Conservation (phyloP, 2,888 invertebrate species). For the Zaprionus bogoriensis region DNA sequence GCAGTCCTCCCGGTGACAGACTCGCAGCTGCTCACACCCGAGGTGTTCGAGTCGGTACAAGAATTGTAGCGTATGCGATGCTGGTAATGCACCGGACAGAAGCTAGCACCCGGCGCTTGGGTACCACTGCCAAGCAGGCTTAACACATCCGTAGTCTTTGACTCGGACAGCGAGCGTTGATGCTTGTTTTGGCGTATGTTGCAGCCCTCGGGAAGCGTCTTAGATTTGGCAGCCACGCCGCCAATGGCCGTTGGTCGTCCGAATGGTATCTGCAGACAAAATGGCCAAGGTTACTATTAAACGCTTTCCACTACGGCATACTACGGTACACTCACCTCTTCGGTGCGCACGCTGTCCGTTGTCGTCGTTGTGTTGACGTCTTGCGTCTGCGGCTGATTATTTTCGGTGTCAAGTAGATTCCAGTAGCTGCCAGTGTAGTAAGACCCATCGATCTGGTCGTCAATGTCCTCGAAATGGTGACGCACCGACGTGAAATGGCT, state of each 20-base stretch:
- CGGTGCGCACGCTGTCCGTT: constrained; percentile 73
- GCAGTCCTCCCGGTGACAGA: constrained; percentile 87
- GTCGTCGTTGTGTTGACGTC: constrained; percentile 76
- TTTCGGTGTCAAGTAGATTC: constrained; percentile 75
- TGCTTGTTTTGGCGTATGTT: constrained; percentile 84
- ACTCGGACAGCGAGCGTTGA: constrained; percentile 87
- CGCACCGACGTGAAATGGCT: constrained; percentile 82
- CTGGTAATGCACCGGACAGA: constrained; percentile 69
- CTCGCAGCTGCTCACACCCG: constrained; percentile 92
- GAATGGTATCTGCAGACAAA: constrained; percentile 8
- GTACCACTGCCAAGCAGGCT: constrained; percentile 69
- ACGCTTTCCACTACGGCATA: too few species aligned
- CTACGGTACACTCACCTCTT: constrained; percentile 60
- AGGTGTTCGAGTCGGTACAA: constrained; percentile 90
- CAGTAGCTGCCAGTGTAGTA: constrained; percentile 81
- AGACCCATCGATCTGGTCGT: constrained; percentile 82
- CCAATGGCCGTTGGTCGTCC: constrained; percentile 5
- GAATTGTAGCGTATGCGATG: constrained; percentile 85
- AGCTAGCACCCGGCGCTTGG: constrained; percentile 21
- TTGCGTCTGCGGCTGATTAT: constrained; percentile 53
- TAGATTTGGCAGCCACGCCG: constrained; percentile 72
- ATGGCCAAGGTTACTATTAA: neutral
- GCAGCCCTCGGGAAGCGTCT: constrained; percentile 85
- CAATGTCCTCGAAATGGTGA: constrained; percentile 82
- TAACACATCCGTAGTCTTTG: constrained; percentile 86